Evolutionary conservation across 2,888 invertebrate species (phyloP).

Genomic region (Trypoxylon attenuatum): DNA sequence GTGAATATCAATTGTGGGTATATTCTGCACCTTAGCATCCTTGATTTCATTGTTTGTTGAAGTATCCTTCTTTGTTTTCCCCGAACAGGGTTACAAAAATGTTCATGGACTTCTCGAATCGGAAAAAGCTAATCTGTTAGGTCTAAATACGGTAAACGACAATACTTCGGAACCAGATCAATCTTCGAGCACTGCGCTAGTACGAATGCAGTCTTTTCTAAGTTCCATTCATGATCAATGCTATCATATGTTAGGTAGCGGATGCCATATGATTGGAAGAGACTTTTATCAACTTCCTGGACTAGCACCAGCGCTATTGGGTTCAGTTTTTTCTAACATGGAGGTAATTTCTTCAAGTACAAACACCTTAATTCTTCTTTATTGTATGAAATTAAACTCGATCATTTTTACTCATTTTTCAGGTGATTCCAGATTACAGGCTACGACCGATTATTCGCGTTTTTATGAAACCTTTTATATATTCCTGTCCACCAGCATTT

Average conservation of each 20-base stretch:
- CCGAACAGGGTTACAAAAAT: conserved; percentile 33
- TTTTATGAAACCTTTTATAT: conserved; percentile 90
- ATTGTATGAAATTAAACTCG: background rate
- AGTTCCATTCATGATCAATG: conserved; percentile 87
- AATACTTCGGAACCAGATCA: conserved; percentile 72
- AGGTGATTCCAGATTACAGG: conserved; percentile 89
- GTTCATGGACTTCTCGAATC: conserved; percentile 75
- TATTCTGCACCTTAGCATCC: too few species aligned
- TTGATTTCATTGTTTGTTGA: background rate
- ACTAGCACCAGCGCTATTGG: conserved; percentile 84
- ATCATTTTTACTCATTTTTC: conserved; percentile 56
- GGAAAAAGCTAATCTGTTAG: conserved; percentile 86
- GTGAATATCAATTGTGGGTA: conserved; percentile 53
- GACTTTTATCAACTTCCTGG: conserved; percentile 89
- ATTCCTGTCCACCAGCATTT: conserved; percentile 89
- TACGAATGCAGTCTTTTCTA: conserved; percentile 90
- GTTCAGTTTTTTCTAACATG: conserved; percentile 83
- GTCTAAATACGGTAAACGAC: conserved; percentile 74
- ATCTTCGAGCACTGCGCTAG: conserved; percentile 78
- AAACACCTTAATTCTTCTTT: too few species aligned
- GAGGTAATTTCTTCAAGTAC: conserved; percentile 76
- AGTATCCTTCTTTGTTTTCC: background rate
- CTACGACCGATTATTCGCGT: conserved; percentile 88
- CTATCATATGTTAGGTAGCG: conserved; percentile 83
- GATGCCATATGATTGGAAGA: conserved; percentile 81